Evolutionary conservation across 92 coral and sea anemone species (phyloP).

Genomic region (Epizoanthus ramosus): DNA sequence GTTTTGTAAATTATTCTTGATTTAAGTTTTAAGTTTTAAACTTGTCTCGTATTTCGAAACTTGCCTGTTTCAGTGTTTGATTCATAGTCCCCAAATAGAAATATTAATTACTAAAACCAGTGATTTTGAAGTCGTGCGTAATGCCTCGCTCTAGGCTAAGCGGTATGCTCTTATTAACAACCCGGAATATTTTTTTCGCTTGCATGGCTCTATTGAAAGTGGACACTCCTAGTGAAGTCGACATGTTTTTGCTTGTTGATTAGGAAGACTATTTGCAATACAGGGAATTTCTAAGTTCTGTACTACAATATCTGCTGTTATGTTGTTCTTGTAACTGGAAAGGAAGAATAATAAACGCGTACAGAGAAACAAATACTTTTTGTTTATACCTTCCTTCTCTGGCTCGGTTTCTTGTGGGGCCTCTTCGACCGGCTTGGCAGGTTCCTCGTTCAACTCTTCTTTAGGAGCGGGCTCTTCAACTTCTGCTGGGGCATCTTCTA

Average conservation of each 20-base stretch:
- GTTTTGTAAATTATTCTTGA: neutral
- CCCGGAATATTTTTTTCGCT: constrained; percentile 28
- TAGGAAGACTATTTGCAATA: neutral
- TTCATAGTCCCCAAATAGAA: neutral
- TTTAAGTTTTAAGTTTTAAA: neutral
- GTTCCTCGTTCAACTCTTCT: neutral
- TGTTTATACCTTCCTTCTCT: neutral
- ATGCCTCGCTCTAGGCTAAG: neutral
- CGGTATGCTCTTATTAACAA: neutral
- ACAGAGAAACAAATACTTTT: neutral
- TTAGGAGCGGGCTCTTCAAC: neutral
- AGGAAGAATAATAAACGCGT: neutral
- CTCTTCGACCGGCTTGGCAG: neutral
- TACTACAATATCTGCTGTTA: neutral
- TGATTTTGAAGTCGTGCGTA: neutral
- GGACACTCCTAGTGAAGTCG: neutral
- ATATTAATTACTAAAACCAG: neutral
- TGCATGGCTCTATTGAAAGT: neutral
- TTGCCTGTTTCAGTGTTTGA: no score
- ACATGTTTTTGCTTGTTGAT: constrained; percentile 9
- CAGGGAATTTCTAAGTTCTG: neutral
- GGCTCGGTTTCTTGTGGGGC: constrained; percentile 6
- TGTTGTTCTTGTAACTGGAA: neutral
- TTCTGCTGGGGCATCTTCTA: neutral
- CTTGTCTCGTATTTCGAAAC: neutral